phyloP scores from a whole-genome alignment of 1,140 invertebrate species.

The Pantala flavescens region DNA sequence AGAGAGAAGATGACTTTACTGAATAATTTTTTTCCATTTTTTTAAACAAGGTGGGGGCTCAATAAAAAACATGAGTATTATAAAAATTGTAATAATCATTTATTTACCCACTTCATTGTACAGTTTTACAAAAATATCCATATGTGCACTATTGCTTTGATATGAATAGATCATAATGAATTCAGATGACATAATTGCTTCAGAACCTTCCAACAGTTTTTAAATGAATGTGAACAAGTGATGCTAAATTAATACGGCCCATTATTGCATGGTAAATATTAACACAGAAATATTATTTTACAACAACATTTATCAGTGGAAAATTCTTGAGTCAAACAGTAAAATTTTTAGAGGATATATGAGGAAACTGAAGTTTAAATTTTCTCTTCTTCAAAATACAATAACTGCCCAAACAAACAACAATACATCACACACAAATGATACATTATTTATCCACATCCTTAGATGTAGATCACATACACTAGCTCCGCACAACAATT shows the following conservation, averaged over 20 bases:
- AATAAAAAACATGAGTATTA: background rate
- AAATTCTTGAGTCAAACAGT: background rate
- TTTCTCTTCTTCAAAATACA: no score
- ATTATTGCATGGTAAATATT: background rate
- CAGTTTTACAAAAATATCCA: conserved; percentile 7
- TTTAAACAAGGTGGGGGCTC: no score
- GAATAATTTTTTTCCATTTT: no score
- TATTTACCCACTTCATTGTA: conserved; percentile 10
- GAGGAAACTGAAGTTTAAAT: no score
- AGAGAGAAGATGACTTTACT: no score
- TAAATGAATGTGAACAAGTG: no score
- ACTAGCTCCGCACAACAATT: background rate
- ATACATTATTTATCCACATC: background rate
- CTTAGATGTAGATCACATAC: background rate
- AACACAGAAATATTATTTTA: background rate
- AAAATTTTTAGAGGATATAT: no score
- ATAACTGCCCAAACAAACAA: no score
- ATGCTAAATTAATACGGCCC: background rate
- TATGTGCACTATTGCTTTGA: conserved; percentile 1
- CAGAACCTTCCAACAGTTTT: no score
- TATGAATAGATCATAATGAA: conserved; percentile 1
- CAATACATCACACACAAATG: background rate
- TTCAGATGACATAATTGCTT: background rate
- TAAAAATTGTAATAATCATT: conserved; percentile 6
- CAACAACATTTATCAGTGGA: background rate